These are phyloP conservation scores for Noctua janthina DNA, from an alignment of 2,888 invertebrate genomes.

Conservation along the genomic window DNA sequence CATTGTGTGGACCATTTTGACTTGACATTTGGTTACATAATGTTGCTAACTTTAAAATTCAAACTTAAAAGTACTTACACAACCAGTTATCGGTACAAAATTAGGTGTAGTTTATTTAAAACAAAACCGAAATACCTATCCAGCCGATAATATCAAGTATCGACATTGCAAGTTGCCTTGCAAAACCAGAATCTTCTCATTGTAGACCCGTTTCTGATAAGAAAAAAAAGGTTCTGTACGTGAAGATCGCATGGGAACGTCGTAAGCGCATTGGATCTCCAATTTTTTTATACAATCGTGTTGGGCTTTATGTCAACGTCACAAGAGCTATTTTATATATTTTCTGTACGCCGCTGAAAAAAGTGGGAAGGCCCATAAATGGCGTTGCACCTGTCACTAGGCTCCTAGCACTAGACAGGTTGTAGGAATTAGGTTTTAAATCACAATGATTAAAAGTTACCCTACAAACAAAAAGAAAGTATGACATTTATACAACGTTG, in stretches of 20 bases:
- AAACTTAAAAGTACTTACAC: slow-evolving; percentile 2
- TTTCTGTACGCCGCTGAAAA: slow-evolving; percentile 68
- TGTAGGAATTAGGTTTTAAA: slow-evolving; percentile 75
- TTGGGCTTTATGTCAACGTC: slow-evolving; percentile 74
- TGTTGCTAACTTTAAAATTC: slow-evolving; percentile 19
- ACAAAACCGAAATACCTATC: slow-evolving; percentile 74
- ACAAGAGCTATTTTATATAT: slow-evolving; percentile 75
- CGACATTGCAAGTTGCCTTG: slow-evolving; percentile 86
- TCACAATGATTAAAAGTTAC: slow-evolving; percentile 57
- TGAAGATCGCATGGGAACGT: slow-evolving; percentile 87
- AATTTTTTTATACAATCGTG: slow-evolving; percentile 73
- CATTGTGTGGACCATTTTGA: slow-evolving; percentile 9
- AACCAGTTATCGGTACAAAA: slow-evolving; percentile 38
- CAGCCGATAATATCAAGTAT: slow-evolving; percentile 82
- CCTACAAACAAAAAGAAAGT: slow-evolving; percentile 36
- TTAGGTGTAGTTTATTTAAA: slow-evolving; percentile 69
- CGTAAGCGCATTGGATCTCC: slow-evolving; percentile 77
- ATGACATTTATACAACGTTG: slow-evolving; percentile 5
- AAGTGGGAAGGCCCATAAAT: slow-evolving; percentile 83
- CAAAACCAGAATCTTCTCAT: slow-evolving; percentile 89
- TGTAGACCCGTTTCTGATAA: slow-evolving; percentile 87
- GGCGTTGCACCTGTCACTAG: slow-evolving; percentile 85
- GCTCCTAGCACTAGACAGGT: slow-evolving; percentile 74
- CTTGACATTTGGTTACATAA: slow-evolving; percentile 37
- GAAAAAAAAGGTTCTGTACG: slow-evolving; percentile 81